Conservation (phyloP, 2,797 vertebrate genomes). For the Mionectes olivaceus region DNA sequence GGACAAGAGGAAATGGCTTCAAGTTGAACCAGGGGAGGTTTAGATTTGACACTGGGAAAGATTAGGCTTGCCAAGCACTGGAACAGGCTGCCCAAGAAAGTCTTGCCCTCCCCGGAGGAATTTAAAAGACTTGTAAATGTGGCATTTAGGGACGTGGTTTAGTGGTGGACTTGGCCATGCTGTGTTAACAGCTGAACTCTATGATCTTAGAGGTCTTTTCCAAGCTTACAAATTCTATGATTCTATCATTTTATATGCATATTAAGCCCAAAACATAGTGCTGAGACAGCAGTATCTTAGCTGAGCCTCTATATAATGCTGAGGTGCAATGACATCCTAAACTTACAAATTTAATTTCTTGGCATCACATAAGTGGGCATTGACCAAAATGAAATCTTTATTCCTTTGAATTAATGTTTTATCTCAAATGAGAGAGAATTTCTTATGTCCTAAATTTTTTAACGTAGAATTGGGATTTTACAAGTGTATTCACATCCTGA, state of each 20-base stretch:
- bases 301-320: neutral
- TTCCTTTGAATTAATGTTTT: neutral
- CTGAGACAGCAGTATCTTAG: conserved; percentile 1
- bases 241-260: neutral
- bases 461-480: neutral
- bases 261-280: neutral
- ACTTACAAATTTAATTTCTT: neutral
- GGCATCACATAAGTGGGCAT: neutral
- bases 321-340: neutral
- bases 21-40: neutral
- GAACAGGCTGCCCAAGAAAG: neutral
- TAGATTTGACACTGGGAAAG: neutral
- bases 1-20: neutral
- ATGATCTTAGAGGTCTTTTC: neutral
- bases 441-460: neutral
- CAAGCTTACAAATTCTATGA: neutral
- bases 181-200: neutral
- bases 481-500: neutral
- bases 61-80: neutral
- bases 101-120: neutral
- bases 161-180: neutral
- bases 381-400: conserved; percentile 19
- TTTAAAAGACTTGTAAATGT: neutral
- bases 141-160: neutral
- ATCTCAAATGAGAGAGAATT: neutral